Evolutionary conservation across 1,140 invertebrate genomes (phyloP), one percentile per base, ranked within the genome.

Genomic region (Triops longicaudatus): DNA sequence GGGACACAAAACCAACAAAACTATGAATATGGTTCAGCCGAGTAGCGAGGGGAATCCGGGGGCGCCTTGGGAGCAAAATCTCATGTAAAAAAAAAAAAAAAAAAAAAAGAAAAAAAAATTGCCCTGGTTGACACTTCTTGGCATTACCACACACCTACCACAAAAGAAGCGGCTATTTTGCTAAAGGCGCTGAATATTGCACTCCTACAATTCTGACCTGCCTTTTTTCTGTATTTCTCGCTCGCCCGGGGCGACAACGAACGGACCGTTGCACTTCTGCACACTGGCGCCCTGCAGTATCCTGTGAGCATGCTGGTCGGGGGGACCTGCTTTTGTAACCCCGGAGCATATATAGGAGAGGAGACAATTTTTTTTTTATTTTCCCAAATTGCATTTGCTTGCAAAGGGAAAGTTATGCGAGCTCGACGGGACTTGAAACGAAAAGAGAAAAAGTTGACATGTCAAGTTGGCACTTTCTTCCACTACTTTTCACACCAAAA

Each of bases 391-490:
- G 50, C 50, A 63, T 63, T 63, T 63, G 50, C 50, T 63, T 63
- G 50, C 50, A 63, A 63, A 63, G 22, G n/a, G 50, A 63, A 63
- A 63, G 17, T 63, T 63, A 63, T 63, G 50, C 50, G 50, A 63
- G 50, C 50, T 63, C 50, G 10, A 17, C 50, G 7, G 10, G 14
- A 63, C 50, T 17, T 22, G 50, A 63, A 17, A n/a, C 6, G 50
- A 22, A 63, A 63, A 63, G 17, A n/a, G 14, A 22, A 9, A 63
- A 17, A 6, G 17, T n/a, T 6, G 50, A 63, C 50, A 22, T 63
- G 50, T 63, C 50, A 63, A 63, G 50, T 63, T 63, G 50, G 50
- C 50, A 63, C 50, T 63, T 63, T 63, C 50, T 63, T 63, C 50
- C 7, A 22, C 50, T 63, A 63, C 50, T 63, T 63, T 22, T 63